These are phyloP conservation scores for Hephaestus fuliginosus DNA, from an alignment of 2,797 vertebrate species.

Conservation along the genomic window DNA sequence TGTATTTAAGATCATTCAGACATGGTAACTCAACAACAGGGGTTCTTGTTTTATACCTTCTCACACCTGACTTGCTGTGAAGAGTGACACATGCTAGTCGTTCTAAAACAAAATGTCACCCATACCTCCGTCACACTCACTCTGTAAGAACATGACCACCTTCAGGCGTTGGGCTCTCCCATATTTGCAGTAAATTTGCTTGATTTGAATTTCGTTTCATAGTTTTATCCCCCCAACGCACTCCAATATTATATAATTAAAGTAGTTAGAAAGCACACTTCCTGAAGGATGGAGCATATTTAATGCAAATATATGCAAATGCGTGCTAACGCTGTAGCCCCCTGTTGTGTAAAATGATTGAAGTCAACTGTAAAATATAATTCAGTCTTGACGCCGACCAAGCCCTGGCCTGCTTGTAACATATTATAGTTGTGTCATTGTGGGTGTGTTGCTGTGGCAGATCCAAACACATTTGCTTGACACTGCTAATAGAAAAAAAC, in stretches of 20 bases:
- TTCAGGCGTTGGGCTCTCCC: not conserved
- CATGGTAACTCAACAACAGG: not conserved
- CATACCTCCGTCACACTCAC: not conserved
- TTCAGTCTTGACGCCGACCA: conserved; percentile 3
- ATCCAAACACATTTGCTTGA: not conserved
- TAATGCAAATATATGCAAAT: conserved; percentile 59
- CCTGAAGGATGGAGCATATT: conserved; percentile 1
- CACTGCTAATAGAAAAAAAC: conserved; percentile 7
- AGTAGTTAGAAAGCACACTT: not conserved
- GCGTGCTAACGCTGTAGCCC: conserved; percentile 19
- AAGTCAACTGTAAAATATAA: conserved; percentile 26
- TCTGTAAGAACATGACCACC: not conserved
- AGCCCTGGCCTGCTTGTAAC: not conserved
- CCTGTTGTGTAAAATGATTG: conserved; percentile 43
- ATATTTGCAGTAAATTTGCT: not conserved
- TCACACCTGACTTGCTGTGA: conserved; percentile 6
- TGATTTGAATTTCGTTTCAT: not conserved
- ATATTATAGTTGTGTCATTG: not conserved
- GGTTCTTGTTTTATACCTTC: not conserved
- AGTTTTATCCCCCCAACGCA: not conserved
- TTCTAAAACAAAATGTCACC: conserved; percentile 4
- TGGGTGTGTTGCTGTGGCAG: not conserved
- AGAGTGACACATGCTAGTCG: not conserved
- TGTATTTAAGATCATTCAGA: conserved; percentile 4
- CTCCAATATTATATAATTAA: not conserved